phyloP scores from a whole-genome alignment of 1,140 invertebrate species.

The Bombus pyrosoma region DNA sequence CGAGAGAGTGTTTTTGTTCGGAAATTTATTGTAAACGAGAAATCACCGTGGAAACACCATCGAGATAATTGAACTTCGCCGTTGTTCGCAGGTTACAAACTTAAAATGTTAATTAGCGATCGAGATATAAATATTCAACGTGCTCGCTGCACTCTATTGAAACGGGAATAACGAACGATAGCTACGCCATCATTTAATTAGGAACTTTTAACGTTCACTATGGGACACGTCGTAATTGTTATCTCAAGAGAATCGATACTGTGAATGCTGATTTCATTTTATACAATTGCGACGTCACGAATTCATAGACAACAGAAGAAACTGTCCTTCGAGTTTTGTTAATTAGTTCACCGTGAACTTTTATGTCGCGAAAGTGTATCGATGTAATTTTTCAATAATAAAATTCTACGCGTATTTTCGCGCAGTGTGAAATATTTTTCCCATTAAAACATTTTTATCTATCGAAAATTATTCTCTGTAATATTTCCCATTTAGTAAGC shows the following conservation, averaged over 20 bases:
- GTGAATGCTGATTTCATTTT: slow-evolving; percentile 9
- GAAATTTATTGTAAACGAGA: slow-evolving; percentile 9
- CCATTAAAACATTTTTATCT: too few species aligned
- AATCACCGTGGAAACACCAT: neutral
- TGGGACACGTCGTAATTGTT: slow-evolving; percentile 28
- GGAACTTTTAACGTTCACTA: slow-evolving; percentile 26
- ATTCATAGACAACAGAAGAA: neutral
- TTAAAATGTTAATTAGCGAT: slow-evolving; percentile 19
- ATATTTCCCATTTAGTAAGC: too few species aligned
- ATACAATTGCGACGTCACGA: neutral
- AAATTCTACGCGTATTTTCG: too few species aligned
- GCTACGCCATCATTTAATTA: slow-evolving; percentile 28
- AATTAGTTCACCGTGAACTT: neutral
- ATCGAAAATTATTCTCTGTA: too few species aligned
- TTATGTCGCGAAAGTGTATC: neutral
- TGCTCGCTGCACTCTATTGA: slow-evolving; percentile 10
- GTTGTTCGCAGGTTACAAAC: slow-evolving; percentile 12
- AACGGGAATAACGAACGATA: slow-evolving; percentile 22
- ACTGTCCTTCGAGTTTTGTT: neutral
- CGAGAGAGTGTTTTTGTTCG: neutral
- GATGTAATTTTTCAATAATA: neutral
- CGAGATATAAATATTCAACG: slow-evolving; percentile 34
- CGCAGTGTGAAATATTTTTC: too few species aligned
- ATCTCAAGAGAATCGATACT: slow-evolving; percentile 19
- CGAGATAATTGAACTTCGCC: slow-evolving; percentile 16